A percentile compares a stretch with the other conserved stretches of the same genome.
Evolutionary conservation across 2,888 invertebrate genomes (phyloP).

Genomic region (Tipula lateralis): DNA sequence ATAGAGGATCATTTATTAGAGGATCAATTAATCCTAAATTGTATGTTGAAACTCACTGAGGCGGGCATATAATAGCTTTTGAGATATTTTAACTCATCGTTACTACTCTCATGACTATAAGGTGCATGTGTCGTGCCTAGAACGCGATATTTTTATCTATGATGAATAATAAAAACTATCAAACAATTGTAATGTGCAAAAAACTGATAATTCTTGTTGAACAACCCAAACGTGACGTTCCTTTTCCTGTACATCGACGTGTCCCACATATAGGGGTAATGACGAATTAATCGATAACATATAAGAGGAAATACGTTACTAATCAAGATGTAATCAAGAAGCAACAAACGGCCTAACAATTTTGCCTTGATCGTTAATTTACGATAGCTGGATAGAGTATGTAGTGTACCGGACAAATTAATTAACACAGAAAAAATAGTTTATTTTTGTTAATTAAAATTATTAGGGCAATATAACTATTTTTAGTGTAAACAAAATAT

Average conservation of each 20-base stretch:
- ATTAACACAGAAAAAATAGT: background rate
- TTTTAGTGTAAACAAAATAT: background rate
- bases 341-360: background rate
- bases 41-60: no score
- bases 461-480: conserved; percentile 19
- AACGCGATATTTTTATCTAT: no score
- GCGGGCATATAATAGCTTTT: no score
- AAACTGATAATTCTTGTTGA: background rate
- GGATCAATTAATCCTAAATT: no score
- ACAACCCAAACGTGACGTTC: background rate
- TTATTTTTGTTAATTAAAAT: conserved; percentile 11
- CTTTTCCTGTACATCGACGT: background rate
- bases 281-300: background rate
- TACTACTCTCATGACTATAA: no score
- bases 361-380: background rate
- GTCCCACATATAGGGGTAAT: background rate
- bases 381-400: background rate
- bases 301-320: background rate
- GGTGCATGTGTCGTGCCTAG: no score
- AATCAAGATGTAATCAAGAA: background rate
- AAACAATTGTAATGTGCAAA: background rate
- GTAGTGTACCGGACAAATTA: background rate
- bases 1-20: no score
- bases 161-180: no score
- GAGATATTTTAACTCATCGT: no score